These are phyloP conservation scores for Belgica antarctica DNA, from an alignment of 2,888 invertebrate genomes.

Conservation along the genomic window DNA sequence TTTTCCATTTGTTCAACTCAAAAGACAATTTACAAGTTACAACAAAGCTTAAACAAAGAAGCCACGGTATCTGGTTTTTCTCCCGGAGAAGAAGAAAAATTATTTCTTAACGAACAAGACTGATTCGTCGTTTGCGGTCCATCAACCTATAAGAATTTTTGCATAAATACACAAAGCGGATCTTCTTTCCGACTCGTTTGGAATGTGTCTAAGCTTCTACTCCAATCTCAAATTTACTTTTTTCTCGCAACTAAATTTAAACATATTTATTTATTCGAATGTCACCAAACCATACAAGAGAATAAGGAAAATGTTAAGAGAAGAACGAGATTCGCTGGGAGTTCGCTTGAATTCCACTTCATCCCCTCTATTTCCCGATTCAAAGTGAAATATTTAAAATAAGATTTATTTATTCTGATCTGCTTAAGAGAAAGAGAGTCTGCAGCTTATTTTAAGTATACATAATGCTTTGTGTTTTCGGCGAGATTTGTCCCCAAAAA, in stretches of 20 bases:
- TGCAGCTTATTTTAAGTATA: conserved; percentile 4
- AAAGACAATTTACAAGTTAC: no score
- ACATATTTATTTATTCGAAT: background rate
- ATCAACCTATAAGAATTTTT: conserved; percentile 25
- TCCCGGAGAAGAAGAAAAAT: no score
- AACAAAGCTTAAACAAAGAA: background rate
- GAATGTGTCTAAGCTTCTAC: conserved; percentile 9
- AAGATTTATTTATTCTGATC: conserved; percentile 33
- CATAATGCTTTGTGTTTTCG: background rate
- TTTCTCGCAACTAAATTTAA: background rate
- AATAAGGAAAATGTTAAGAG: background rate
- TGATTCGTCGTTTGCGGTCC: conserved; percentile 20
- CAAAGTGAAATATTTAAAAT: background rate
- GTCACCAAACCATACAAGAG: conserved; percentile 12
- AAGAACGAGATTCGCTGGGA: conserved; percentile 15
- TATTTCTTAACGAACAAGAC: no score
- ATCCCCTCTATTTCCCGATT: background rate
- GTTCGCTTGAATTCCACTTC: conserved; percentile 18
- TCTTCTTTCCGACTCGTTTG: no score
- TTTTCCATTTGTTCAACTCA: conserved; percentile 15
- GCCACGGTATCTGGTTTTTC: no score
- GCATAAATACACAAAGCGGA: conserved; percentile 37
- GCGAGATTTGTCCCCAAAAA: conserved; percentile 8
- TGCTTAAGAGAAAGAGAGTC: conserved; percentile 11
- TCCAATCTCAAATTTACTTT: no score